Base-by-base conservation (phyloP, 2,888 invertebrate genomes). In the Chromoteleia sp. region DNA sequence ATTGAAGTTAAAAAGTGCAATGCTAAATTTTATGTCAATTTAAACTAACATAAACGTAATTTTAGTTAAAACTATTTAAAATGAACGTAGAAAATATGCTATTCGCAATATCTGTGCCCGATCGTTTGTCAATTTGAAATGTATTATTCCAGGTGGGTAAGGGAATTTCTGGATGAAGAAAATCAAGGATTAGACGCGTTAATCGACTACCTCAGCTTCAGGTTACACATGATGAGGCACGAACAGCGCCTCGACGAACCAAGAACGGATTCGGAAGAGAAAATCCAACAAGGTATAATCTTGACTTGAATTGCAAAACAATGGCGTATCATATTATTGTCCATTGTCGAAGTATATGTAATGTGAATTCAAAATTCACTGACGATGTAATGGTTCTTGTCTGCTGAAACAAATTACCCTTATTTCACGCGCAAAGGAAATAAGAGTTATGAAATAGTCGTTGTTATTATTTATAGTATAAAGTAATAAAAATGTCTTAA, bases 101-200 rank as follows among this genome's bases (percentile, higher is more conserved):
- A 30, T 8, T 5, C 29, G 14, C 4, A 29, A 43, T 17, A 41
- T 67, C 41, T 17, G 2, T 56, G 17, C 33, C 3, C 12, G 33
- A 30, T 8, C 54, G 21, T 61, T 77, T 48, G 36, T 17, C 41
- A 78, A 78, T 77, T 73, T 59, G 50, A 45, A 61, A 50, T 70
- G 33, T 54, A 50, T 48, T 39, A 15, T 92, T 93, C 21, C 92
- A 98, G 98, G 93, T 99, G 99, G 99, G 99, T 99, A 68, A 95
- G 98, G 88, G 98, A 99, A 93, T 99, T 99, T 93, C 94, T 99
- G 82, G 97, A 98, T 93, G 98, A 98, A 87, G 96, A 97, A 86
- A 99, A 99, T 93, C 96, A 97, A 90, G 99, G 99, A 12, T 93
- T 99, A 85, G 98, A 99, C 93, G 97, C 99, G 83, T 94, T 99